These are phyloP conservation scores for Ctenopoma multispine DNA, from an alignment of 2,797 vertebrate genomes.

Conservation along the genomic window DNA sequence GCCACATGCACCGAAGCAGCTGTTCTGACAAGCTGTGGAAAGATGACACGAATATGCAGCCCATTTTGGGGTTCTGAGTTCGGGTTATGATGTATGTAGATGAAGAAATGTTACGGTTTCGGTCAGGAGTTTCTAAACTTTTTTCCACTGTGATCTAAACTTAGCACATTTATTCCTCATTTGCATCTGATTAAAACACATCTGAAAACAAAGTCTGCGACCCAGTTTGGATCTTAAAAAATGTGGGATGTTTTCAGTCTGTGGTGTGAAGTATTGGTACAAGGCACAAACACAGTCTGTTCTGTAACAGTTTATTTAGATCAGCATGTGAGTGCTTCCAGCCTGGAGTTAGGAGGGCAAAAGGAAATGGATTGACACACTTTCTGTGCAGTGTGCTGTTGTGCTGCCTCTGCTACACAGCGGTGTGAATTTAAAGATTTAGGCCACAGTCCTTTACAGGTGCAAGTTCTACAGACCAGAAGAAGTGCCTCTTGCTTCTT, in stretches of 20 bases:
- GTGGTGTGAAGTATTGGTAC: constrained; percentile 32
- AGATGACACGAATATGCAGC: constrained; percentile 30
- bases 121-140: constrained; percentile 23
- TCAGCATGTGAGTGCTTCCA: constrained; percentile 28
- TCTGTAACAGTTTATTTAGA: constrained; percentile 24
- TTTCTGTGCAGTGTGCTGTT: constrained; percentile 21
- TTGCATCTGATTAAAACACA: constrained; percentile 27
- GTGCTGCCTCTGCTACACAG: constrained; percentile 11
- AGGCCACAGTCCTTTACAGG: constrained; percentile 25
- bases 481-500: constrained; percentile 13
- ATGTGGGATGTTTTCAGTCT: constrained; percentile 40
- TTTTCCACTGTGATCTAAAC: constrained; percentile 22
- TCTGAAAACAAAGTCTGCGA: constrained; percentile 36
- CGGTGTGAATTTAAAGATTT: constrained; percentile 43
- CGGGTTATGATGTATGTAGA: constrained; percentile 31
- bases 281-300: constrained; percentile 20
- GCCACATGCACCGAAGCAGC: constrained; percentile 30
- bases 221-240: constrained; percentile 31
- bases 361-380: constrained; percentile 53
- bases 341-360: constrained; percentile 37
- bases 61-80: constrained; percentile 50
- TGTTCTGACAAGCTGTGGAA: constrained; percentile 33
- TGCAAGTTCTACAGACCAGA: constrained; percentile 29
- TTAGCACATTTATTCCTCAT: constrained; percentile 27
- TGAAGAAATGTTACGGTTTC: constrained; percentile 37